Conservation (phyloP, 2,888 invertebrate genomes). For the Colostygia pectinataria region DNA sequence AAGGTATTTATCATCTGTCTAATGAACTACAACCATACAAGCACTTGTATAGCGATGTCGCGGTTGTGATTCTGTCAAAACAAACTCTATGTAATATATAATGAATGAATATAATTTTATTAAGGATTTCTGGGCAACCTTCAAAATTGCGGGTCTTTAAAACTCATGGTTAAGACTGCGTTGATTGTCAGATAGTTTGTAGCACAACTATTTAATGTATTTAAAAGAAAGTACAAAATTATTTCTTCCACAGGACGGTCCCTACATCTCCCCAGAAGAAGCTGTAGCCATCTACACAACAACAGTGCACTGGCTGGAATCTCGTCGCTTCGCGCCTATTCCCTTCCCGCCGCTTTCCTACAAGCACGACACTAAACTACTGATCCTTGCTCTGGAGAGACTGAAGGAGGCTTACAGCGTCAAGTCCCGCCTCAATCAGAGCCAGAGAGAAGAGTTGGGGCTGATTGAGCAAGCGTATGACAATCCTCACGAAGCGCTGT, state of each 20-base stretch:
- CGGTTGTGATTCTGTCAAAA: too few species aligned
- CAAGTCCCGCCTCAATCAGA: slow-evolving; percentile 98
- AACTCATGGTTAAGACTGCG: too few species aligned
- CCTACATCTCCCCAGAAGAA: slow-evolving; percentile 99
- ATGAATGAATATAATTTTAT: too few species aligned
- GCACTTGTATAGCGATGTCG: too few species aligned
- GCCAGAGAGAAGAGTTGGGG: slow-evolving; percentile 98
- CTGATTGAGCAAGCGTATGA: slow-evolving; percentile 99
- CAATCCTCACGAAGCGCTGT: slow-evolving; percentile 99
- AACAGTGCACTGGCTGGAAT: slow-evolving; percentile 99
- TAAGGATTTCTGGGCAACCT: too few species aligned
- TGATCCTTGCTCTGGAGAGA: slow-evolving; percentile 97
- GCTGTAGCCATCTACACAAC: slow-evolving; percentile 99
- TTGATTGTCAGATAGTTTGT: too few species aligned
- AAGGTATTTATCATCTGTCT: too few species aligned
- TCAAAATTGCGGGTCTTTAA: too few species aligned
- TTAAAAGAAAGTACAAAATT: too few species aligned
- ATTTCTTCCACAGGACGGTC: slow-evolving; percentile 89
- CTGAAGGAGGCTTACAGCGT: slow-evolving; percentile 99
- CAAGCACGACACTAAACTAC: slow-evolving; percentile 99
- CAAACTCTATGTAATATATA: too few species aligned
- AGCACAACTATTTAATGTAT: too few species aligned
- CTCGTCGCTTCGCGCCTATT: slow-evolving; percentile 98
- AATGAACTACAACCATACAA: too few species aligned
- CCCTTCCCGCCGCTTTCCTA: slow-evolving; percentile 99